phyloP scores from a whole-genome alignment of 1,140 invertebrate genomes.

The Leptinotarsa lineolata region DNA sequence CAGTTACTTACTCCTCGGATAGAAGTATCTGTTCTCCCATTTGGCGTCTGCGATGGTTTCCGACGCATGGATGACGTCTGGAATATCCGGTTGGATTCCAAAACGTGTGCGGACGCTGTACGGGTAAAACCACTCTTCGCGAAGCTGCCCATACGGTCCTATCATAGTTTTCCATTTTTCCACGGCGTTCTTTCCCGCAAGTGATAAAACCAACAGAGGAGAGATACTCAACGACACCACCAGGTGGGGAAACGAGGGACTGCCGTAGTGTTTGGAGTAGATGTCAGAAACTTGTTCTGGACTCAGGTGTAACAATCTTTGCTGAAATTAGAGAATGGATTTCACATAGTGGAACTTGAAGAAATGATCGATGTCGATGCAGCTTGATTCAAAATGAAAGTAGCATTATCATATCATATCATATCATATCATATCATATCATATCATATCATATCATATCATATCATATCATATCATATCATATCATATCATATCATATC shows the following conservation, averaged over 20 bases:
- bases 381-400: too few species aligned
- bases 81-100: constrained; percentile 61
- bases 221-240: constrained; percentile 78
- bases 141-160: constrained; percentile 65
- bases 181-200: constrained; percentile 70
- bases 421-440: too few species aligned
- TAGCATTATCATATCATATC: too few species aligned
- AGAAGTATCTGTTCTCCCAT: constrained; percentile 88
- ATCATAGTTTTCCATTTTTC: constrained; percentile 72
- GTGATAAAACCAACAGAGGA: constrained; percentile 70
- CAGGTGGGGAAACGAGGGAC: constrained; percentile 71
- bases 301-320: constrained; percentile 70
- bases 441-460: too few species aligned
- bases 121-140: constrained; percentile 72
- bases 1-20: constrained; percentile 72
- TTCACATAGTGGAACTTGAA: too few species aligned
- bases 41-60: constrained; percentile 71
- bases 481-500: too few species aligned
- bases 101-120: constrained; percentile 73
- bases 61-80: constrained; percentile 84
- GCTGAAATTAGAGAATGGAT: constrained; percentile 55
- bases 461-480: too few species aligned
- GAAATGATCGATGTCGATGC: too few species aligned
- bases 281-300: constrained; percentile 83
- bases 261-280: constrained; percentile 73